Percentiles rank a stretch among this genome's conserved stretches.
These are phyloP conservation scores for Zapornia atra DNA, from an alignment of 2,113 vertebrate genomes.

Conservation along the genomic window DNA sequence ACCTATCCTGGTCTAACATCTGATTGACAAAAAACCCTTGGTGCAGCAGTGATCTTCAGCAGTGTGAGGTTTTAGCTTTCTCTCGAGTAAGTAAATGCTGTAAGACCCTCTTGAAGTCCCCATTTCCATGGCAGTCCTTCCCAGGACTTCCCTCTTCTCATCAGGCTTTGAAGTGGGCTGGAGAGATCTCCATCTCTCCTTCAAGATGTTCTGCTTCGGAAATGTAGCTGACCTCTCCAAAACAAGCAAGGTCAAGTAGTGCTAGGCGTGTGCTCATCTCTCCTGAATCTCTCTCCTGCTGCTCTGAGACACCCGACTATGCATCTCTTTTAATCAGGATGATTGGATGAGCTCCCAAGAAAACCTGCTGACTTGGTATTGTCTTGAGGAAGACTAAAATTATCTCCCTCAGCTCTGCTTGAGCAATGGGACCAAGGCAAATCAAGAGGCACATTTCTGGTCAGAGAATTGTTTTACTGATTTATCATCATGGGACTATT, in stretches of 20 bases:
- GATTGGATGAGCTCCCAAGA: neutral
- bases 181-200: neutral
- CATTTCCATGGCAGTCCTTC: neutral
- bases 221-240: neutral
- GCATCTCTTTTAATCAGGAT: neutral
- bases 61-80: neutral
- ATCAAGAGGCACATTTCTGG: neutral
- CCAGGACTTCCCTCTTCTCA: neutral
- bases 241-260: neutral
- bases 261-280: rapidly evolving
- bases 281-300: neutral
- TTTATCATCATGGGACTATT: neutral
- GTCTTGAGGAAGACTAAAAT: neutral
- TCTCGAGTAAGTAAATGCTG: neutral
- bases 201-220: neutral
- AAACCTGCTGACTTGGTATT: neutral
- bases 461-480: neutral
- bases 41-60: rapidly evolving
- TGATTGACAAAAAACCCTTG: rapidly evolving
- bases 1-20: neutral
- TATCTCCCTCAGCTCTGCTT: neutral
- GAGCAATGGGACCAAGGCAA: neutral
- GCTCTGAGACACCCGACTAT: neutral
- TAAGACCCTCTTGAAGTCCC: neutral
- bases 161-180: neutral